Evolutionary conservation across 2,888 invertebrate species (phyloP), one percentile per base, ranked within the genome.

Genomic region (Gandaritis pyraliata): DNA sequence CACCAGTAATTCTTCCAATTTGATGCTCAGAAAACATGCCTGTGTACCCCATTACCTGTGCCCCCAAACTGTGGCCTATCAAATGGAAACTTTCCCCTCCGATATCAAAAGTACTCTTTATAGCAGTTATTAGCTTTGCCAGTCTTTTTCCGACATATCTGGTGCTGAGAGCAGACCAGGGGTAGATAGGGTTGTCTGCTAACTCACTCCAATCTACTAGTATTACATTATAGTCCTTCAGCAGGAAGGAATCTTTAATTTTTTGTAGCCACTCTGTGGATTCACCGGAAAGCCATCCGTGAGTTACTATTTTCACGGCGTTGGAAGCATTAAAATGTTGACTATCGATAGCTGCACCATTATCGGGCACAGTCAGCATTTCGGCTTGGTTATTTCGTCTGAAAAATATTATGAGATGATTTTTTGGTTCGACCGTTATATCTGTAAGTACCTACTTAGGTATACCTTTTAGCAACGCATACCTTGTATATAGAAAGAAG

Each of bases 1-100:
- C 73, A 91, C 95, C 95, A 51, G 95, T 95, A 4, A 95, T 93
- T 73, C 95, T 90, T 41, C 83, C 78, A 18, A 94, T 81, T 75
- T 83, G 86, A 72, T 80, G 69, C 1, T 76, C 70, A 29, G 82
- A 68, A 86, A 92, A 87, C 87, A 91, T 68, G 76, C 94, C 94
- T 2, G 94, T 91, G 72, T 93, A 93, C 4, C 94, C 94, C 92
- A 93, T 93, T 5, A 94, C 91, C 47, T 94, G 94, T 0, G 94
- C 94, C 23, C 94, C 94, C 59, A 94, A 81, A 72, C 94, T 94
- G 69, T 94, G 94, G 0, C 93, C 93, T 48, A 93, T 84, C 52
- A 93, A 74, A 74, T 93, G 90, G 48, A 90, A 74, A 43, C 71
- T 71, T 10, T 73, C 75, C 8, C 79, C 79, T 33, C 72, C 55